Evolutionary conservation across 37 sponge, comb jelly and placozoan species (phyloP).

Genomic region (Tethya wilhelma): DNA sequence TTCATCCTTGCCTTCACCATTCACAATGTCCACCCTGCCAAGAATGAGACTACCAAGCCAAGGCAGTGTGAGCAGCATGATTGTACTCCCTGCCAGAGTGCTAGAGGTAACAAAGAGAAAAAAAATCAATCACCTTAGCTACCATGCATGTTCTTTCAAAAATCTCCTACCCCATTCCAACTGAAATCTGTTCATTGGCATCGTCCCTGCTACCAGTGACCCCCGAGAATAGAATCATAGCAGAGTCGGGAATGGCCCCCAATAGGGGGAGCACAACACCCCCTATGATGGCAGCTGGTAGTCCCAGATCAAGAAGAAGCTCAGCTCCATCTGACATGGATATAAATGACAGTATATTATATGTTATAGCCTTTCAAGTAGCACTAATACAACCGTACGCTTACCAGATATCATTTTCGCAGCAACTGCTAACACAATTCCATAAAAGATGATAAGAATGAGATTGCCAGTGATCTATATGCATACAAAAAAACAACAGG

Average conservation of each 20-base stretch:
- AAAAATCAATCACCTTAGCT: not conserved
- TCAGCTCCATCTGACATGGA: slow-evolving; percentile 86
- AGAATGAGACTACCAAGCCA: slow-evolving; percentile 89
- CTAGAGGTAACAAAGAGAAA: slow-evolving; percentile 38
- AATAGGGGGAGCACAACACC: slow-evolving; percentile 88
- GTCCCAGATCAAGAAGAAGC: slow-evolving; percentile 86
- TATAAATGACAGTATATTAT: not conserved
- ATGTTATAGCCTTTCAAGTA: not conserved
- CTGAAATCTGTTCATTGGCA: slow-evolving; percentile 81
- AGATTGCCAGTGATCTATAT: slow-evolving; percentile 84
- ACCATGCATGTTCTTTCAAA: not conserved
- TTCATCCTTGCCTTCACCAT: slow-evolving; percentile 61
- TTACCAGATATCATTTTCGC: slow-evolving; percentile 93
- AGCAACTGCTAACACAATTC: slow-evolving; percentile 59
- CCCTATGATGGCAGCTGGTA: slow-evolving; percentile 88
- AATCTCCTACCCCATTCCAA: slow-evolving; percentile 89
- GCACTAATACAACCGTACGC: not conserved
- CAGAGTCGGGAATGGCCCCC: slow-evolving; percentile 94
- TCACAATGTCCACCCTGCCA: slow-evolving; percentile 87
- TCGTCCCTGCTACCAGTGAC: slow-evolving; percentile 63
- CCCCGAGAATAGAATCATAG: slow-evolving; percentile 92
- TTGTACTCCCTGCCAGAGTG: slow-evolving; percentile 95
- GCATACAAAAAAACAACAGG: not conserved
- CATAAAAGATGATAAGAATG: slow-evolving; percentile 81
- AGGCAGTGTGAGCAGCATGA: slow-evolving; percentile 89